Evolutionary conservation across 1,140 invertebrate species (phyloP).

Genomic region (Hestina assimilis): DNA sequence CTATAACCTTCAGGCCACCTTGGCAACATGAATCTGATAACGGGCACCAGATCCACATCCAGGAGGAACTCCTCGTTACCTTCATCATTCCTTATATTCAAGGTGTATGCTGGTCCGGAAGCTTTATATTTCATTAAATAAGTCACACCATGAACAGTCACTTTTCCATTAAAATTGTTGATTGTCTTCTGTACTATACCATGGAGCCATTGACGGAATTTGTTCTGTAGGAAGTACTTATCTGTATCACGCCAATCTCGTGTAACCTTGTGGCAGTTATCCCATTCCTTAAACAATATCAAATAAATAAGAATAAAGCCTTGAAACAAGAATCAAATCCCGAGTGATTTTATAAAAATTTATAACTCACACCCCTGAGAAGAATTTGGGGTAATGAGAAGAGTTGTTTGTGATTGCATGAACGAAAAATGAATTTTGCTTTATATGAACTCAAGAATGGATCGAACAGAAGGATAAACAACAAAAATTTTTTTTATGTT

Average conservation of each 20-base stretch:
- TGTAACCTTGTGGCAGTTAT: slow-evolving; percentile 53
- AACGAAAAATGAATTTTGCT: too few relatives aligned
- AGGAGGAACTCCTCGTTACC: slow-evolving; percentile 41
- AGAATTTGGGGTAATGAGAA: too few relatives aligned
- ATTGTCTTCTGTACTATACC: slow-evolving; percentile 53
- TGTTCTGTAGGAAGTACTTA: slow-evolving; percentile 65
- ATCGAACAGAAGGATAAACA: too few relatives aligned
- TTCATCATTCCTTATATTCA: slow-evolving; percentile 40
- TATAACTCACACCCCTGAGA: too few relatives aligned
- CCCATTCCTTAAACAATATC: slow-evolving; percentile 40
- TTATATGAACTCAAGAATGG: too few relatives aligned
- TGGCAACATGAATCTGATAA: slow-evolving; percentile 58
- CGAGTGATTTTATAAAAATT: too few relatives aligned
- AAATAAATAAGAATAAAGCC: too few relatives aligned
- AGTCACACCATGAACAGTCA: slow-evolving; percentile 40
- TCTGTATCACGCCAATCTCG: slow-evolving; percentile 51
- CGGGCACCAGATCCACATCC: slow-evolving; percentile 73
- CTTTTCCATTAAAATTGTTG: slow-evolving; percentile 36
- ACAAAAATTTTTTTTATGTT: too few relatives aligned
- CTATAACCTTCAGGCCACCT: slow-evolving; percentile 54
- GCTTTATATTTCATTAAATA: slow-evolving; percentile 57
- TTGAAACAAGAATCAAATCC: too few relatives aligned
- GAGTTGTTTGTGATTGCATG: too few relatives aligned
- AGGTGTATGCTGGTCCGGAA: slow-evolving; percentile 74
- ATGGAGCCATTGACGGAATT: slow-evolving; percentile 70